A percentile compares a stretch with the other conserved stretches of the same genome.
Evolutionary conservation across 2,797 vertebrate species (phyloP).

Genomic region (Tympanoctomys barrerae): DNA sequence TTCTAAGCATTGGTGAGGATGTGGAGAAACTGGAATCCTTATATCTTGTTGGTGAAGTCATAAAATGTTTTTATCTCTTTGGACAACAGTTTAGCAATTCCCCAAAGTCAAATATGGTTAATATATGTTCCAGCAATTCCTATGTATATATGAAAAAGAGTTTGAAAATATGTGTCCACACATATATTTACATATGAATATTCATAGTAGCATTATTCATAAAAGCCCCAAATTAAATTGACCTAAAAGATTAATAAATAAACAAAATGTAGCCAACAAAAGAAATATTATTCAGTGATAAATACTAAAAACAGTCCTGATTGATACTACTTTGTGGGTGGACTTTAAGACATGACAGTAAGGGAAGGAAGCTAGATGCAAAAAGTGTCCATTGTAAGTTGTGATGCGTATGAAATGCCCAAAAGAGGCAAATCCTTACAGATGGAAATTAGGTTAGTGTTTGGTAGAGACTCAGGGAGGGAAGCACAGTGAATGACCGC

Average conservation of each 20-base stretch:
- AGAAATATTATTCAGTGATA: not conserved
- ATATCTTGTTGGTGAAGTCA: not conserved
- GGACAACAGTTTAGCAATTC: not conserved
- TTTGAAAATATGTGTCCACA: not conserved
- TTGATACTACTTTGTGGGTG: not conserved
- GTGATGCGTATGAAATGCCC: not conserved
- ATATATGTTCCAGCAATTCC: not conserved
- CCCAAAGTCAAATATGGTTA: constrained; percentile 26
- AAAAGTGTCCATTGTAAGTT: not conserved
- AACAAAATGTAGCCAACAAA: not conserved
- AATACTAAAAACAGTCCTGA: not conserved
- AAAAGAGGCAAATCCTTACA: not conserved
- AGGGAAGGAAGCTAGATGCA: not conserved
- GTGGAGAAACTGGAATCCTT: not conserved
- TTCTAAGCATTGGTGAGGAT: not conserved
- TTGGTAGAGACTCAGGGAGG: not conserved
- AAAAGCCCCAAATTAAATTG: not conserved
- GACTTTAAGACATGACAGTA: not conserved
- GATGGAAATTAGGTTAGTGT: not conserved
- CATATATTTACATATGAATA: not conserved
- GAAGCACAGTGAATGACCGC: not conserved
- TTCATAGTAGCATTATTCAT: not conserved
- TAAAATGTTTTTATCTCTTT: constrained; percentile 12
- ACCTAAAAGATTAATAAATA: not conserved
- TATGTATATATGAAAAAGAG: not conserved